Evolutionary conservation across 1,140 invertebrate genomes (phyloP).

Genomic region (roundworm (Caenorhabditis elegans)): DNA sequence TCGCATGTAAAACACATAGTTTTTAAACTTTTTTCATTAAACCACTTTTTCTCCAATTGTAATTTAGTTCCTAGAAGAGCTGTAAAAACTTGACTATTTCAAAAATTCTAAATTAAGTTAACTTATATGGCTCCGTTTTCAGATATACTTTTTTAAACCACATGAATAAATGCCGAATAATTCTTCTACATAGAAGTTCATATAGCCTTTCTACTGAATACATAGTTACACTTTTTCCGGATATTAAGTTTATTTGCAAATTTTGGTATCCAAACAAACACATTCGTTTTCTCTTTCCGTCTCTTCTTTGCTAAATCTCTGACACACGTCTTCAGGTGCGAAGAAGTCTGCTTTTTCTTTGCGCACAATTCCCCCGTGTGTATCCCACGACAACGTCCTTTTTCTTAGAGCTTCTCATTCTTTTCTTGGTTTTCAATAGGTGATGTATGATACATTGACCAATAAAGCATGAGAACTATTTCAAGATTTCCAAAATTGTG

Average conservation of each 20-base stretch:
- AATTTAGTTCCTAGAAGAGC: too few relatives aligned
- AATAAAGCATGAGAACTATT: too few relatives aligned
- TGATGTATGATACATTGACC: too few relatives aligned
- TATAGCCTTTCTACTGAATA: neutral
- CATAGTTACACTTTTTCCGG: conserved; percentile 18
- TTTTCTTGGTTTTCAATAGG: neutral
- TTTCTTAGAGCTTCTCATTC: neutral
- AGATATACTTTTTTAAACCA: too few relatives aligned
- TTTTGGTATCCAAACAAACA: conserved; percentile 16
- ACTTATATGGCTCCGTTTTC: too few relatives aligned
- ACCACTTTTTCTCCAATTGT: too few relatives aligned
- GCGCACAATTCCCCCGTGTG: neutral
- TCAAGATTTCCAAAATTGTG: too few relatives aligned
- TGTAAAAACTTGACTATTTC: too few relatives aligned
- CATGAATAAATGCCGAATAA: too few relatives aligned
- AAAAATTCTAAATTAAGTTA: too few relatives aligned
- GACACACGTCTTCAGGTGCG: conserved; percentile 12
- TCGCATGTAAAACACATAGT: too few relatives aligned
- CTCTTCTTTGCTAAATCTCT: neutral
- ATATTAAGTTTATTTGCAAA: conserved; percentile 14
- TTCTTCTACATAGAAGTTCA: neutral
- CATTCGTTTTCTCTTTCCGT: neutral
- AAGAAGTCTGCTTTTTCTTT: neutral
- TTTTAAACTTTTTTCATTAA: too few relatives aligned
- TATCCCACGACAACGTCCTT: neutral